Conservation (phyloP, 2,113 vertebrate species). For the Labeo catla region DNA sequence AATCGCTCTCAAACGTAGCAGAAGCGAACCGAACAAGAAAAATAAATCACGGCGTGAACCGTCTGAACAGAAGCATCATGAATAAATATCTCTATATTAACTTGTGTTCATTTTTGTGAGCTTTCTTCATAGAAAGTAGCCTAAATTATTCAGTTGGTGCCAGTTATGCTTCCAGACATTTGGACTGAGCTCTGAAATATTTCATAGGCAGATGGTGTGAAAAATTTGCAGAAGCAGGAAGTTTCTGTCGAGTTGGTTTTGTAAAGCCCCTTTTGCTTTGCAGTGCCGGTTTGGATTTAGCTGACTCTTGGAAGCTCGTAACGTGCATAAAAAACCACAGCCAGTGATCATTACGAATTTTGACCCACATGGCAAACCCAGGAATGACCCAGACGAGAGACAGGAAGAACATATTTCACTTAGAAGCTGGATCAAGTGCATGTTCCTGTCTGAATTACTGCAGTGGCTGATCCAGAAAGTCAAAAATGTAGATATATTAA, state of each 20-base stretch:
- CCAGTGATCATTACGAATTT: not conserved
- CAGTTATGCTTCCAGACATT: conserved; percentile 10
- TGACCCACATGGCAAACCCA: not conserved
- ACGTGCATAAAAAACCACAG: not conserved
- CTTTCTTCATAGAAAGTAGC: not conserved
- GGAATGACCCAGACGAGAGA: not conserved
- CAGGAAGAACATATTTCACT: not conserved
- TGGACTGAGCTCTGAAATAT: conserved; percentile 16
- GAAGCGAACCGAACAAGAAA: not conserved
- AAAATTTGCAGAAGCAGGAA: not conserved
- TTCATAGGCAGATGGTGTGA: conserved; percentile 2
- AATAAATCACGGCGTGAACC: not conserved
- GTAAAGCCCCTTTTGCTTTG: conserved; percentile 63
- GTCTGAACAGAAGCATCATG: not conserved
- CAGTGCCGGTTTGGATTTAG: conserved; percentile 67
- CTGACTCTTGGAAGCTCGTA: conserved; percentile 69
- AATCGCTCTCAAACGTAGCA: not conserved
- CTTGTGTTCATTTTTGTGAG: not conserved
- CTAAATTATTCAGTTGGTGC: conserved; percentile 17
- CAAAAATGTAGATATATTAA: not conserved
- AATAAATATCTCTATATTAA: not conserved
- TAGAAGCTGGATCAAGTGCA: not conserved
- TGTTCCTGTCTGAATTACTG: not conserved
- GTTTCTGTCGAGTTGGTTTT: conserved; percentile 66
- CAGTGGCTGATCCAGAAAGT: not conserved